Percentiles rank a stretch among this genome's conserved stretches.
phyloP scores from a whole-genome alignment of 2,113 vertebrate genomes.

The Percopsis transmontana region DNA sequence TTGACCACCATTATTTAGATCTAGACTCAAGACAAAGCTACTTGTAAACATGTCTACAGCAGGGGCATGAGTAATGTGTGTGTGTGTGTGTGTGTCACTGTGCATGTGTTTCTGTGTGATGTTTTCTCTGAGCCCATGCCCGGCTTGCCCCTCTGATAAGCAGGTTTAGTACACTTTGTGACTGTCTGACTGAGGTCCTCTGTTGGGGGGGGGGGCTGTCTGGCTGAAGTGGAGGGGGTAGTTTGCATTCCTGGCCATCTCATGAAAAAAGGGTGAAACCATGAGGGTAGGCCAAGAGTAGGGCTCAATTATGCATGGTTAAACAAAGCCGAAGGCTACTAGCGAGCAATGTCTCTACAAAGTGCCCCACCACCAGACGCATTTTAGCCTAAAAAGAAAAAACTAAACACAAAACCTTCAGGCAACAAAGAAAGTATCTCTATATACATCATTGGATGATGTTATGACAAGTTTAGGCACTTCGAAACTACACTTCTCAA shows the following conservation, averaged over 20 bases:
- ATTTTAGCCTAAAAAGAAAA: background rate
- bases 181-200: slow-evolving; percentile 78
- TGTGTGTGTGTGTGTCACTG: slow-evolving; percentile 21
- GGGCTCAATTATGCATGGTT: slow-evolving; percentile 79
- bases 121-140: slow-evolving; percentile 61
- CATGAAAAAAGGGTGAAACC: slow-evolving; percentile 86
- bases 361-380: slow-evolving; percentile 39
- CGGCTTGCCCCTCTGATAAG: slow-evolving; percentile 77
- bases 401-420: slow-evolving; percentile 46
- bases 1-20: background rate
- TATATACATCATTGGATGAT: slow-evolving; percentile 61
- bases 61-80: background rate
- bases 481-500: slow-evolving; percentile 61
- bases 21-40: background rate
- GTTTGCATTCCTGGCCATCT: slow-evolving; percentile 83
- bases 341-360: slow-evolving; percentile 70
- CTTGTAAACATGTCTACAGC: background rate
- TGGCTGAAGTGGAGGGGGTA: slow-evolving; percentile 74
- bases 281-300: slow-evolving; percentile 81
- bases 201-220: slow-evolving; percentile 61
- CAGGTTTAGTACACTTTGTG: slow-evolving; percentile 75
- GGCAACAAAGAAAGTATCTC: slow-evolving; percentile 29
- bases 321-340: slow-evolving; percentile 78
- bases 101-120: slow-evolving; percentile 50
- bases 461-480: slow-evolving; percentile 70